Evolutionary conservation across 2,113 vertebrate species (phyloP).

Genomic region (Tricholaema leucomelas): DNA sequence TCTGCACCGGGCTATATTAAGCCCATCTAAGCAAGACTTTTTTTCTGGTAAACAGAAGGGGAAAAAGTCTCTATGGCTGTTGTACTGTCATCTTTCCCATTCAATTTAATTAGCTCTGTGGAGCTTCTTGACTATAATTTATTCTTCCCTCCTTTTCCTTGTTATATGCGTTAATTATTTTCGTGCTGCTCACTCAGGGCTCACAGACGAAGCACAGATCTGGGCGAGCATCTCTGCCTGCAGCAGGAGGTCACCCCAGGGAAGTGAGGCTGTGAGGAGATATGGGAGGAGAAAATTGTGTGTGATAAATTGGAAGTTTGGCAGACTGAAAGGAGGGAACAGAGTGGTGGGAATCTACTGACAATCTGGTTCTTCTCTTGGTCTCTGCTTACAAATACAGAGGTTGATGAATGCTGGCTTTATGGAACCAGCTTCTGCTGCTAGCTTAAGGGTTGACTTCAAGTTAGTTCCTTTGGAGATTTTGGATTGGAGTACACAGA

Average conservation of each 20-base stretch:
- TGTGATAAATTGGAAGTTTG: background rate
- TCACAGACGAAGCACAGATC: background rate
- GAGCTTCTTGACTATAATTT: constrained; percentile 52
- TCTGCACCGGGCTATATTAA: background rate
- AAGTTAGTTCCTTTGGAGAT: fast-evolving
- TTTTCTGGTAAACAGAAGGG: background rate
- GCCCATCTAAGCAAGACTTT: background rate
- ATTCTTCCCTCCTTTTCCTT: constrained; percentile 45
- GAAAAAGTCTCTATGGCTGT: background rate
- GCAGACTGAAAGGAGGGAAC: background rate
- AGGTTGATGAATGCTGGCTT: background rate
- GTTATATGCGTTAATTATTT: constrained; percentile 53
- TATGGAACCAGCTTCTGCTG: background rate
- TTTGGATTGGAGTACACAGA: background rate
- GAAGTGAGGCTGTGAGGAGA: fast-evolving
- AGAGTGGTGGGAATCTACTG: background rate
- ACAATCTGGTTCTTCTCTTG: background rate
- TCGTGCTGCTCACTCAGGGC: background rate
- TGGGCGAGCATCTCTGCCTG: background rate
- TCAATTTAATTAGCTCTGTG: constrained; percentile 59
- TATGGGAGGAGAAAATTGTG: background rate
- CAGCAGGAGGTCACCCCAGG: background rate
- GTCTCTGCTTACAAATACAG: background rate
- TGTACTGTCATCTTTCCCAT: constrained; percentile 33
- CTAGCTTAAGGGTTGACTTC: background rate